A percentile compares a stretch with the other conserved stretches of the same genome.
These are phyloP conservation scores for Metopolophium dirhodum DNA, from an alignment of 1,140 invertebrate species.

Conservation along the genomic window DNA sequence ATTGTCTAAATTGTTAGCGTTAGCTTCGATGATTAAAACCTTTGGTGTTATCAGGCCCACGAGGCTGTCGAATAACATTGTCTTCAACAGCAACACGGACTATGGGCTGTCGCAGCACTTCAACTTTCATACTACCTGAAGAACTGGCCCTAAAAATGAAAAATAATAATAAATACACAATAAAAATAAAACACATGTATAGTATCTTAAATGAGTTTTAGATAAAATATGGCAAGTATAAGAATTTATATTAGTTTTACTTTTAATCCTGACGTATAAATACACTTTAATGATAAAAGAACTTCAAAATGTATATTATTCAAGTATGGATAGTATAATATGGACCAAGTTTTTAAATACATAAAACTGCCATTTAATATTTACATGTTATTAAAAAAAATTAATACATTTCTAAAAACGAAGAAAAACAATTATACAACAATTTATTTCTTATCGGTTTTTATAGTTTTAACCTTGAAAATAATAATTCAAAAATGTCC, in stretches of 20 bases:
- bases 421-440: neutral
- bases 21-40: constrained; percentile 55
- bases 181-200: neutral
- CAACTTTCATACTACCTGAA: constrained; percentile 45
- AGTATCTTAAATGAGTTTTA: neutral
- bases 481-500: neutral
- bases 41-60: constrained; percentile 52
- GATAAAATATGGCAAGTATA: neutral
- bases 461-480: neutral
- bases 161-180: neutral
- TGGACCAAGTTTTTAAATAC: neutral
- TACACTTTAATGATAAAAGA: neutral
- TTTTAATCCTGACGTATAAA: neutral
- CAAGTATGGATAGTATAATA: neutral
- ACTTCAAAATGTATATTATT: neutral
- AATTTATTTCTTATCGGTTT: neutral
- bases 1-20: constrained; percentile 32
- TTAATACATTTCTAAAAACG: neutral
- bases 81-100: constrained; percentile 36
- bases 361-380: neutral
- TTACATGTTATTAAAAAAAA: too few relatives aligned
- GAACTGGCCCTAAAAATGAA: constrained; percentile 44
- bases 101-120: constrained; percentile 42
- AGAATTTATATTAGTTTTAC: neutral
- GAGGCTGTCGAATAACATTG: constrained; percentile 48